These are phyloP conservation scores for Octodon degus DNA, from an alignment of 2,113 vertebrate genomes.

Conservation along the genomic window DNA sequence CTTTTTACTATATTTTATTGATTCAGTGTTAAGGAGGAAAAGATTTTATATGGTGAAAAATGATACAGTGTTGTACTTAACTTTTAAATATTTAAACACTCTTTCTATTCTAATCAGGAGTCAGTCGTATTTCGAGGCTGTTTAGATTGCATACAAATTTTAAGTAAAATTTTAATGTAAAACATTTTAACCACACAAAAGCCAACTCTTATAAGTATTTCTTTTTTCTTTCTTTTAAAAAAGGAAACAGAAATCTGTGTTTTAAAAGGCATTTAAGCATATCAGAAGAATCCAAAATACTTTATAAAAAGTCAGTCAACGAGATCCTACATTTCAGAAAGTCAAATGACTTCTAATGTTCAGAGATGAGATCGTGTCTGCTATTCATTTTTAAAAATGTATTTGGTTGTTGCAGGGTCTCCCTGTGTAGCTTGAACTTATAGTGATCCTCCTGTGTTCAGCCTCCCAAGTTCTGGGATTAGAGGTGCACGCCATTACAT, in stretches of 20 bases:
- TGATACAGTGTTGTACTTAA: background rate
- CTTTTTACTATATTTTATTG: background rate
- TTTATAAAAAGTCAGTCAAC: background rate
- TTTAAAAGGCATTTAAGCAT: background rate
- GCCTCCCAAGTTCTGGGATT: too few species aligned
- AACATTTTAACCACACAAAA: background rate
- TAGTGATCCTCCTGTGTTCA: too few species aligned
- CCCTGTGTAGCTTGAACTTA: too few species aligned
- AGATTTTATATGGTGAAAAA: background rate
- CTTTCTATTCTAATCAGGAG: background rate
- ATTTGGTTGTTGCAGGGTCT: too few species aligned
- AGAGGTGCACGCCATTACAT: too few species aligned
- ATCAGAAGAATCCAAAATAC: background rate
- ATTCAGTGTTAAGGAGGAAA: background rate
- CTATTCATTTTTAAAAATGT: too few species aligned
- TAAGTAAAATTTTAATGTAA: conserved; percentile 23
- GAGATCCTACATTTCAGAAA: background rate
- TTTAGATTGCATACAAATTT: background rate
- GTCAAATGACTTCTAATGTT: background rate
- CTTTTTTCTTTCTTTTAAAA: background rate
- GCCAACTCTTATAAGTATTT: background rate
- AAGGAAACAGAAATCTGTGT: background rate
- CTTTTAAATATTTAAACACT: conserved; percentile 28
- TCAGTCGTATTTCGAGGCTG: background rate
- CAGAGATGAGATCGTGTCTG: background rate